These are phyloP conservation scores for Sylvilagus bachmani DNA, from an alignment of 2,113 vertebrate genomes.

Conservation along the genomic window DNA sequence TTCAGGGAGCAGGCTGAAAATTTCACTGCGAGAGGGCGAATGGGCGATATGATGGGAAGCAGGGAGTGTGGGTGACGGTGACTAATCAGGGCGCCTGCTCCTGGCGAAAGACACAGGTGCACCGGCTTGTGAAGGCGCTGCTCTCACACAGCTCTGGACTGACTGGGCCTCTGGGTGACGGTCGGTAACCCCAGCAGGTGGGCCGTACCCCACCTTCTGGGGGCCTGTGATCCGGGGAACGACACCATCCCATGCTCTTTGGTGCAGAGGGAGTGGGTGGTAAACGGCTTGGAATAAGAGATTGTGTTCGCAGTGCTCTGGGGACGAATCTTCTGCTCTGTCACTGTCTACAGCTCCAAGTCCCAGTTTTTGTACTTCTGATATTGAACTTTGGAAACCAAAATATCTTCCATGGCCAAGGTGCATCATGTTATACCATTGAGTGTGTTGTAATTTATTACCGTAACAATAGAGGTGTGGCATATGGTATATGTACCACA, in stretches of 20 bases:
- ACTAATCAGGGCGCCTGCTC: fast-evolving
- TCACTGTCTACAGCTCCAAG: background rate
- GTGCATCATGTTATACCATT: too few species aligned
- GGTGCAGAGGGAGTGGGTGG: background rate
- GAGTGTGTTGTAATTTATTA: background rate
- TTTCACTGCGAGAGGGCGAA: background rate
- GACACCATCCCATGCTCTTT: background rate
- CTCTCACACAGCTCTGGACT: background rate
- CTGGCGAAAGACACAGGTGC: background rate
- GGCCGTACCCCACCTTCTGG: background rate
- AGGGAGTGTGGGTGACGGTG: too few species aligned
- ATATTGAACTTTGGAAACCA: background rate
- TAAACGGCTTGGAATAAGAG: background rate
- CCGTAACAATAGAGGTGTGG: background rate
- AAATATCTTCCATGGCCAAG: background rate
- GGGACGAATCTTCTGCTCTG: background rate
- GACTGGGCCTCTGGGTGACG: background rate
- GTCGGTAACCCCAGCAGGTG: background rate
- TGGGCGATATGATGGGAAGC: background rate
- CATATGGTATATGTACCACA: background rate
- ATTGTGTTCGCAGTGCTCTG: background rate
- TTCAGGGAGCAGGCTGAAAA: background rate
- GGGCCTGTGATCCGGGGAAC: background rate
- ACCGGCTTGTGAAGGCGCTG: background rate
- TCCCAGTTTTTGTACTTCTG: background rate